Evolutionary conservation across 35 echinoderm and acorn worm species (phyloP), one percentile per base, ranked within the genome.

Genomic region (Lytechinus variegatus): DNA sequence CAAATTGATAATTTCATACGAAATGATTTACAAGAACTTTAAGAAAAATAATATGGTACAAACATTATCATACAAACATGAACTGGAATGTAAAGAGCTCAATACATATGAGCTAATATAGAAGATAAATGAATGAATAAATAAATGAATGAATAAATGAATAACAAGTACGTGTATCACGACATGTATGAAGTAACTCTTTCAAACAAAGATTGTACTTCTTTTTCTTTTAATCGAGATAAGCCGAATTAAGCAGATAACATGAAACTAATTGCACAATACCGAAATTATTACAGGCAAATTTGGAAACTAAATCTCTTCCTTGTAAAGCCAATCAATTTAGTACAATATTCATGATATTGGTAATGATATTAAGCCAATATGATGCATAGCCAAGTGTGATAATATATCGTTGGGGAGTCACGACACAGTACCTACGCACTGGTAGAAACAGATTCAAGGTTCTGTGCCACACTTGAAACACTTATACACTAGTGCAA

Each of bases 1-100:
- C 66, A n/a, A 79, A 79, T 79, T 79, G 66, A 79, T 79, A 79
- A n/a, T 79, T 79, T 79, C 66, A 79, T 79, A 79, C 66, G n/a
- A 79, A 79, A 14, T 24, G 66, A 79, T 79, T 79, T 79, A 79
- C 66, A 79, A 79, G 66, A 79, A 71, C 14, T 24, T 79, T 24
- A 79, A 79, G 33, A 79, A 79, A 24, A 24, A 79, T 79, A 79
- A n/a, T 79, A 79, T n/a, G 19, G 66, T 79, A 79, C 66, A 79
- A 79, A 79, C 8, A 79, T 24, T 79, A 79, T 79, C 6, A 79
- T 79, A 79, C 66, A 79, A 79, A 79, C 66, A 79, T 79, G 8
- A 79, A 8, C 7, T 79, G 66, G 66, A 79, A 79, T 79, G 66
- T 79, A 27, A 79, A 79, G 66, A 4, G 19, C 8, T 6, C 0